Evolutionary conservation across 2,113 vertebrate genomes (phyloP), one percentile per base, ranked within the genome.

Genomic region (Leuciscus idus): DNA sequence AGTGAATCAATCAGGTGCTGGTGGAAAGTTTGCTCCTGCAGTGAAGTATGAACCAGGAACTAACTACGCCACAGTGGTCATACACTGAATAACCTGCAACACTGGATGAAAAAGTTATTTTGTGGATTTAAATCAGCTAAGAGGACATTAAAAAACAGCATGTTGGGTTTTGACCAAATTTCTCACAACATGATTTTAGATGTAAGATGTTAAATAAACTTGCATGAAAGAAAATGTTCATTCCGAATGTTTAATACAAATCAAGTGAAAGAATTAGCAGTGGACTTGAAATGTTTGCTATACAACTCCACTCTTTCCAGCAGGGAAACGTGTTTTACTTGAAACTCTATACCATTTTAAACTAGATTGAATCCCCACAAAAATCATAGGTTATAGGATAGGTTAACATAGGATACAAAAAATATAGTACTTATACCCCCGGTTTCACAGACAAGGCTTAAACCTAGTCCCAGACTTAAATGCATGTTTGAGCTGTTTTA

Each of bases 61-160:
- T 0, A 87, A 88, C 30, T 90, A 90, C 9, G 87, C 87, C 39
- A 83, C 85, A 28, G 89, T 87, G 57, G 59, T 80, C 79, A 39
- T 83, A 28, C 72, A 72, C 5, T 75, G 23, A 64, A 19, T 75
- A 23, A 46, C 68, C 10, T 13, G 0, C 1, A n/a, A 26, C 21
- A 19, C 8, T 6, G n/a, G 6, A 59, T 21, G 6, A 2, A 75
- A 73, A 43, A 6, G 19, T 1, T 0, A 10, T 9, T 52, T 76
- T n/a, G 9, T 0, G 5, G 46, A 76, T 76, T 55, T 52, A 12
- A 26, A n/a, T n/a, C 6, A 4, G 23, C 39, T 28, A 74, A n/a
- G 11, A 19, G 59, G 30, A n/a, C 55, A 21, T 57, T 43, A 9
- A 78, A 33, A 77, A 17, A n/a, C 26, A 1, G 28, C n/a, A n/a